Evolutionary conservation across 2,113 vertebrate genomes (phyloP).

Genomic region (Macrotus californicus): DNA sequence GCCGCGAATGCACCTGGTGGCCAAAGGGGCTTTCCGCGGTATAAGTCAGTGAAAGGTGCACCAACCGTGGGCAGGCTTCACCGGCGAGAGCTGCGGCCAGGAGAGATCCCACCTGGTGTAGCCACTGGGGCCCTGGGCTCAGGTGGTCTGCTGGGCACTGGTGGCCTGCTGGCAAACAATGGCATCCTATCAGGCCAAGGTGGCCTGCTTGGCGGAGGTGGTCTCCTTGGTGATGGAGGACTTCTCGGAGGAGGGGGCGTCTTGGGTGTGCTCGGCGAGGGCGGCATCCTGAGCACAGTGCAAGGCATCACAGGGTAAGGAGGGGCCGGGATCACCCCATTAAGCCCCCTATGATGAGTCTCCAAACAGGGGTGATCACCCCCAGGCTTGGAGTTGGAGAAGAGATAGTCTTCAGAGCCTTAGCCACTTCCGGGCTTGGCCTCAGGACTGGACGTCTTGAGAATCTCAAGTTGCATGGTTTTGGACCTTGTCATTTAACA

Average conservation of each 20-base stretch:
- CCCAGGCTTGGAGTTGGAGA: neutral
- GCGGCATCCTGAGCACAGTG: slow-evolving; percentile 72
- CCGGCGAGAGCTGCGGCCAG: slow-evolving; percentile 45
- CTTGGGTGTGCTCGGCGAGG: slow-evolving; percentile 73
- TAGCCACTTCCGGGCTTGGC: neutral
- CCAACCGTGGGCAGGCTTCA: neutral
- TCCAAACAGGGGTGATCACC: neutral
- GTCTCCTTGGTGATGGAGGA: slow-evolving; percentile 70
- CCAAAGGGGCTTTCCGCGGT: neutral
- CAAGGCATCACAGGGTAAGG: slow-evolving; percentile 78
- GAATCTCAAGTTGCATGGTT: neutral
- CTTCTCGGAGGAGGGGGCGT: slow-evolving; percentile 73
- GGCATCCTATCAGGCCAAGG: slow-evolving; percentile 64
- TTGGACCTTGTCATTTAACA: neutral
- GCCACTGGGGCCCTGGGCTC: slow-evolving; percentile 60
- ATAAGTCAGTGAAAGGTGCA: neutral
- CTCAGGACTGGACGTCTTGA: neutral
- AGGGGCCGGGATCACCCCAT: neutral
- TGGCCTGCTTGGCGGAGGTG: slow-evolving; percentile 67
- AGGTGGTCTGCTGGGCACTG: slow-evolving; percentile 55
- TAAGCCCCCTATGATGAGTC: too few relatives aligned
- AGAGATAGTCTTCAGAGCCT: neutral
- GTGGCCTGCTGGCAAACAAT: slow-evolving; percentile 41
- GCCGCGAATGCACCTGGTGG: rapidly evolving
- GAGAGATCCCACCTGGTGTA: neutral